phyloP scores from a whole-genome alignment of 2,797 vertebrate species.

The Rousettus madagascariensis region DNA sequence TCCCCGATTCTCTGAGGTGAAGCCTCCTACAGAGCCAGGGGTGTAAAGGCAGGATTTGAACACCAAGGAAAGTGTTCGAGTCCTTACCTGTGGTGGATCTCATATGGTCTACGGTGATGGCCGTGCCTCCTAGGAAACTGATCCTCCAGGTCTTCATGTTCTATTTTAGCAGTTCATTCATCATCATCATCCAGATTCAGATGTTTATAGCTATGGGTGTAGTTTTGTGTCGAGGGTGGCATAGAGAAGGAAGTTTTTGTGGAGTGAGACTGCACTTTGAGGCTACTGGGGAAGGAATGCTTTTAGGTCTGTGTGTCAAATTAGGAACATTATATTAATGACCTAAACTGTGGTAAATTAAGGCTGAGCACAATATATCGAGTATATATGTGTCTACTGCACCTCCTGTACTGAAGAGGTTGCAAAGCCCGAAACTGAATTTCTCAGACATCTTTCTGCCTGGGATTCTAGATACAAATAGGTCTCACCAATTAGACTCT shows the following conservation, averaged over 20 bases:
- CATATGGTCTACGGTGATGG: neutral
- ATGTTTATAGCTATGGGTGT: neutral
- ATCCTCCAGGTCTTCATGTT: neutral
- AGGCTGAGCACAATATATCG: neutral
- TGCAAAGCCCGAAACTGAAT: neutral
- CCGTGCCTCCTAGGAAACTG: fast-evolving
- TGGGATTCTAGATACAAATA: neutral
- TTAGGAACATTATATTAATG: neutral
- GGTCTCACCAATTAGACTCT: neutral
- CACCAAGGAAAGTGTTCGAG: neutral
- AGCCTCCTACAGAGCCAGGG: neutral
- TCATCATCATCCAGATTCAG: neutral
- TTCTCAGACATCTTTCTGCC: neutral
- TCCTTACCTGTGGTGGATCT: neutral
- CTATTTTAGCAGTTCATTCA: neutral
- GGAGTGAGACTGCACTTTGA: neutral
- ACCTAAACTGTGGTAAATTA: neutral
- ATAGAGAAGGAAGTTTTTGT: neutral
- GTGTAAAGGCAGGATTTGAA: neutral
- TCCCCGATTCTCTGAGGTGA: neutral
- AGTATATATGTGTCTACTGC: too few species aligned
- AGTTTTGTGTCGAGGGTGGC: neutral
- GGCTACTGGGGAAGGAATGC: neutral
- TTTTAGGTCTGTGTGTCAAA: neutral
- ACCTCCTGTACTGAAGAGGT: neutral